These are phyloP conservation scores for Morbakka virulenta DNA, from an alignment of 30 jellyfish, hydroid and myxozoan genomes.

Conservation along the genomic window DNA sequence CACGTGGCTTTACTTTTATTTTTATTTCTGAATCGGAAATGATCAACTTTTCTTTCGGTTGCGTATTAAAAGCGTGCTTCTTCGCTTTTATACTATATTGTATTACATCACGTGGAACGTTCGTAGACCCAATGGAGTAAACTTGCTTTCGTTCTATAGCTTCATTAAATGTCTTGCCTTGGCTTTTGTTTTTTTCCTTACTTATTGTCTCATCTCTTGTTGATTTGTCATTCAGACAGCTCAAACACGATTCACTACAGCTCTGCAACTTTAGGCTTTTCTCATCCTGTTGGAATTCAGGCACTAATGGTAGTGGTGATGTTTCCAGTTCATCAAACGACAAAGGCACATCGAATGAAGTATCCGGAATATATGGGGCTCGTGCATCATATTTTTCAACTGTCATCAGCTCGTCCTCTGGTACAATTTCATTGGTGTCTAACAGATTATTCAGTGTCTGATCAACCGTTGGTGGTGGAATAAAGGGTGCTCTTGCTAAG, in stretches of 20 bases:
- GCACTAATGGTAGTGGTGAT: constrained; percentile 27
- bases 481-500: constrained; percentile 65
- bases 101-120: not conserved
- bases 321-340: constrained; percentile 66
- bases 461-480: constrained; percentile 54
- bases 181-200: not conserved
- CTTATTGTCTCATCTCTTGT: not conserved
- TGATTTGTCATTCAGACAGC: too few relatives aligned
- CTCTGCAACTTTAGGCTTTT: constrained; percentile 46
- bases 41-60: not conserved
- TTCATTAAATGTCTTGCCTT: not conserved
- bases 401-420: constrained; percentile 29
- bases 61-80: not conserved
- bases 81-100: not conserved
- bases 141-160: not conserved
- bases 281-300: constrained; percentile 28
- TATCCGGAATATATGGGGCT: constrained; percentile 95
- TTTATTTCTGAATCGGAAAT: not conserved
- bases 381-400: constrained; percentile 34
- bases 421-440: constrained; percentile 22
- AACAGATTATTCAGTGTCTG: constrained; percentile 41
- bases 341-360: constrained; percentile 63
- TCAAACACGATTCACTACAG: too few relatives aligned
- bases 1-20: not conserved
- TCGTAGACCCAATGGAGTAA: not conserved